A percentile compares a stretch with the other conserved stretches of the same genome.
These are phyloP conservation scores for Ceramica pisi DNA, from an alignment of 2,888 invertebrate genomes.

Conservation along the genomic window DNA sequence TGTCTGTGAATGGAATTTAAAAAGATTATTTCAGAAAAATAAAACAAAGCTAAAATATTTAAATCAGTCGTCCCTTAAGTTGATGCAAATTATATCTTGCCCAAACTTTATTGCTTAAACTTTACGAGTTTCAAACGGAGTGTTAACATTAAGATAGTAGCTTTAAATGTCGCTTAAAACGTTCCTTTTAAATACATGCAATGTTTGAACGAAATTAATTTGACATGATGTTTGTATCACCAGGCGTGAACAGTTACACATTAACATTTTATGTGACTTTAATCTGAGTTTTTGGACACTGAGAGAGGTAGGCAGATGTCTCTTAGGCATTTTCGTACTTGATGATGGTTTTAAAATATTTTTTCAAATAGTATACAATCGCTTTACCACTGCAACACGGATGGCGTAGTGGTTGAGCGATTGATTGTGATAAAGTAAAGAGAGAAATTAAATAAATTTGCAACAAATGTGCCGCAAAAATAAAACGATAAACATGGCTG, in stretches of 20 bases:
- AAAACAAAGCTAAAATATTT: neutral
- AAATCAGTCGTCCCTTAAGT: slow-evolving; percentile 68
- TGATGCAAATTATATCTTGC: slow-evolving; percentile 81
- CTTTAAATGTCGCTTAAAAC: slow-evolving; percentile 70
- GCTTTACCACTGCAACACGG: too few species aligned
- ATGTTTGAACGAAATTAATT: slow-evolving; percentile 59
- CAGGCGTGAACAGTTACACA: slow-evolving; percentile 32
- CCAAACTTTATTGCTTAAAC: slow-evolving; percentile 79
- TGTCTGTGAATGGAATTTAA: too few species aligned
- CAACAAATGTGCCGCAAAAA: too few species aligned
- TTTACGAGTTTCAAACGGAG: slow-evolving; percentile 83
- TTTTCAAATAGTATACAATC: too few species aligned
- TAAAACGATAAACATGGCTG: too few species aligned
- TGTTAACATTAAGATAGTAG: slow-evolving; percentile 84
- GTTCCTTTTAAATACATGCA: slow-evolving; percentile 48
- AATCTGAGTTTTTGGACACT: slow-evolving; percentile 14
- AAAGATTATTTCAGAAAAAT: neutral
- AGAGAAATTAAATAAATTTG: too few species aligned
- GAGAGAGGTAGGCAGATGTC: neutral
- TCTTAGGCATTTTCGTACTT: too few species aligned
- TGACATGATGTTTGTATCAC: slow-evolving; percentile 57
- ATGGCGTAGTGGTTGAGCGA: too few species aligned
- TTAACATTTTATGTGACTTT: slow-evolving; percentile 45
- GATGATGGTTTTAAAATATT: too few species aligned
- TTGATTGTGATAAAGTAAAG: too few species aligned